These are phyloP conservation scores for Magallana ariakensis DNA, from an alignment of 1,140 invertebrate species.

Conservation along the genomic window DNA sequence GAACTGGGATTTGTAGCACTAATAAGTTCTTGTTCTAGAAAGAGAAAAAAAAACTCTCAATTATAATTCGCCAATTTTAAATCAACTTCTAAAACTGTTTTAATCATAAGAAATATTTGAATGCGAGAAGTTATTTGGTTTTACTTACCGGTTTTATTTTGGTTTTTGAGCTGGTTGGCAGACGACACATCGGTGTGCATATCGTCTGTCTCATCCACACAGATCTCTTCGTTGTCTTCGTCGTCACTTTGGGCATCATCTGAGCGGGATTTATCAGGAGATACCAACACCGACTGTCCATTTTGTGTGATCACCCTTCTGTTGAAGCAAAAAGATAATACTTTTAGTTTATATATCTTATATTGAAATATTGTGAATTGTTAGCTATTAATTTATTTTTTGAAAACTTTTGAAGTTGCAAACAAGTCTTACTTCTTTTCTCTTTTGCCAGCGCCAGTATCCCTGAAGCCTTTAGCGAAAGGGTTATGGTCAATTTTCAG, in stretches of 20 bases:
- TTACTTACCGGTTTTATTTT: conserved; percentile 46
- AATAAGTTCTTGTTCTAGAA: conserved; percentile 7
- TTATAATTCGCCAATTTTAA: background rate
- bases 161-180: conserved; percentile 53
- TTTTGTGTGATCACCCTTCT: conserved; percentile 40
- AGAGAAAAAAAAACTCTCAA: background rate
- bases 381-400: background rate
- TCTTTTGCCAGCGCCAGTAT: conserved; percentile 54
- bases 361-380: background rate
- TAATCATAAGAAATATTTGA: background rate
- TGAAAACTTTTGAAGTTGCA: background rate
- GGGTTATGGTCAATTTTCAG: conserved; percentile 97
- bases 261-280: conserved; percentile 48
- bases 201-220: conserved; percentile 59
- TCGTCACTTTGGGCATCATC: conserved; percentile 55
- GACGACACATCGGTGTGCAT: conserved; percentile 50
- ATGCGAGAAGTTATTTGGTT: background rate
- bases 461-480: conserved; percentile 77
- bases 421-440: conserved; percentile 54
- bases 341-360: background rate
- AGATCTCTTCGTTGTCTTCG: conserved; percentile 58
- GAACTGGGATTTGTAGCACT: background rate
- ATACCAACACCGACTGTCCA: conserved; percentile 30
- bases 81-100: background rate
- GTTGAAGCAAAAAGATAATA: background rate